Percentiles rank a stretch among this genome's conserved stretches.
These are phyloP conservation scores for Gadopsis marmoratus DNA, from an alignment of 2,797 vertebrate genomes.

Conservation along the genomic window DNA sequence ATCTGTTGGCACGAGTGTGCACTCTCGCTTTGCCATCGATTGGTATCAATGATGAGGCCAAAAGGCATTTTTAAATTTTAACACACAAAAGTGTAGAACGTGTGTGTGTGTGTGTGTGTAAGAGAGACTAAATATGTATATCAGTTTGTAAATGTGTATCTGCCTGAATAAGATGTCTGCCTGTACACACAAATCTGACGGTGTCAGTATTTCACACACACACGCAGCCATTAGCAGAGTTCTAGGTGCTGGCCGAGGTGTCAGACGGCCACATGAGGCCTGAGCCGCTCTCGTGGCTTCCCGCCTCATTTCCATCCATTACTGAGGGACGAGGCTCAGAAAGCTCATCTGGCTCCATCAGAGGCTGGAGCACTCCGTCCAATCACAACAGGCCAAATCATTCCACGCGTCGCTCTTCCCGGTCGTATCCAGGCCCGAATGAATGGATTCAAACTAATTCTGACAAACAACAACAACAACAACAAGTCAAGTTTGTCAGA, in stretches of 20 bases:
- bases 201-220: conserved; percentile 9
- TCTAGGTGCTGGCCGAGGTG: conserved; percentile 43
- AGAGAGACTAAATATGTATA: neutral
- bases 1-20: neutral
- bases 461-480: neutral
- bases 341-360: conserved; percentile 57
- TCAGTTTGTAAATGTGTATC: conserved; percentile 16
- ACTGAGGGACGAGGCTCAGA: conserved; percentile 28
- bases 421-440: neutral
- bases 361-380: conserved; percentile 16
- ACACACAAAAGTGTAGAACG: neutral
- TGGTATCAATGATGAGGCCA: neutral
- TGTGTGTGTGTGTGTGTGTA: neutral
- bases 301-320: conserved; percentile 61
- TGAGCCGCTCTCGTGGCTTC: conserved; percentile 37
- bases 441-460: neutral
- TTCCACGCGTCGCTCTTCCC: neutral
- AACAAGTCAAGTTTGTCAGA: neutral
- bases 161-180: conserved; percentile 16
- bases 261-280: conserved; percentile 54
- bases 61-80: neutral
- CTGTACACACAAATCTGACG: conserved; percentile 20
- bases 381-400: conserved; percentile 21
- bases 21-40: too few species aligned
- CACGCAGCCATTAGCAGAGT: conserved; percentile 29